These are phyloP conservation scores for Trissoscelio sp. DNA, from an alignment of 2,888 invertebrate genomes.

Conservation along the genomic window DNA sequence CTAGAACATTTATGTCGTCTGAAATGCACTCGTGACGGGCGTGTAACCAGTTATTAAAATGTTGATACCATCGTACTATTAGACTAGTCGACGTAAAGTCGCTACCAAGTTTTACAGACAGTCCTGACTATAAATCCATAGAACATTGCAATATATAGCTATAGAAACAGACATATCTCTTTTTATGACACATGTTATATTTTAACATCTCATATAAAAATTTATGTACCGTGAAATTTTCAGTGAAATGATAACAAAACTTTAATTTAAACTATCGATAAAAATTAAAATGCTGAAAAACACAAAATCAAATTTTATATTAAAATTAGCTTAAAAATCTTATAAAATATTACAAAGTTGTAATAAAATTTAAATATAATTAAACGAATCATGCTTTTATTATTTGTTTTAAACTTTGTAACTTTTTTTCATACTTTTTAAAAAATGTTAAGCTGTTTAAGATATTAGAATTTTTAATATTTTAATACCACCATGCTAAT, in stretches of 20 bases:
- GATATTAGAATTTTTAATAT: too few species aligned
- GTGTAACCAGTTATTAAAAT: conserved; percentile 76
- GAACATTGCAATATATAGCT: conserved; percentile 1
- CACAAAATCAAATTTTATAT: neutral
- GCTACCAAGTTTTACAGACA: conserved; percentile 29
- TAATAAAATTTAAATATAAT: too few species aligned
- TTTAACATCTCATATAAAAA: conserved; percentile 6
- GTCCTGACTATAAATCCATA: conserved; percentile 44
- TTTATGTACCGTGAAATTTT: conserved; percentile 28
- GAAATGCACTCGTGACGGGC: conserved; percentile 75
- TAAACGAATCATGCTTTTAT: too few species aligned
- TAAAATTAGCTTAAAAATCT: too few species aligned
- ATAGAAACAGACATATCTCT: conserved; percentile 26
- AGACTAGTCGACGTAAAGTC: conserved; percentile 29
- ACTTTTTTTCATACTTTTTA: too few species aligned
- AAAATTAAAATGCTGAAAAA: neutral
- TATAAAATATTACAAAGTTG: too few species aligned
- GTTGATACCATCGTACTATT: conserved; percentile 56
- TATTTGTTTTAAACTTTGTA: too few species aligned
- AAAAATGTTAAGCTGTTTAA: too few species aligned
- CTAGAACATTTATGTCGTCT: conserved; percentile 75
- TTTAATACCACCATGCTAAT: too few species aligned
- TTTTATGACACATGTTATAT: conserved; percentile 17
- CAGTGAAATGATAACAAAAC: neutral
- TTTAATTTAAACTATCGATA: neutral